A percentile compares a stretch with the other conserved stretches of the same genome.
These are phyloP conservation scores for Turnix velox DNA, from an alignment of 2,113 vertebrate genomes.

Conservation along the genomic window DNA sequence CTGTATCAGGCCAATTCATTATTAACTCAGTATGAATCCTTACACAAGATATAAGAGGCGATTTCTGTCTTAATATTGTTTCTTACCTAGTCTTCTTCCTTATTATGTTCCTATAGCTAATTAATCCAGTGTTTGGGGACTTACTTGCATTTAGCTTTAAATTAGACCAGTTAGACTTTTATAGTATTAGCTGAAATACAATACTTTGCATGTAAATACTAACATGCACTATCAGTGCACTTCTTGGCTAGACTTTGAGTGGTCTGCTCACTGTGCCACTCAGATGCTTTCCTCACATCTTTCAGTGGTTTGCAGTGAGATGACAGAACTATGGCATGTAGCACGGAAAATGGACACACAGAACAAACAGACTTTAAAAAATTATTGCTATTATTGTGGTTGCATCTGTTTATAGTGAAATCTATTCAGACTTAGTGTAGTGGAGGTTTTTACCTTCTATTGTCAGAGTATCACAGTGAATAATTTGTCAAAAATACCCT, in stretches of 20 bases:
- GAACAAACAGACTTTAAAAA: not conserved
- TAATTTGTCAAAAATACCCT: not conserved
- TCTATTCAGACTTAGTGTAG: not conserved
- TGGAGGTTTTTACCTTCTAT: not conserved
- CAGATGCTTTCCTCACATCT: not conserved
- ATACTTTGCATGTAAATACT: not conserved
- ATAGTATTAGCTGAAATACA: not conserved
- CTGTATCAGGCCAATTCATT: not conserved
- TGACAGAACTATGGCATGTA: not conserved
- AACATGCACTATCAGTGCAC: not conserved
- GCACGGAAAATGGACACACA: not conserved
- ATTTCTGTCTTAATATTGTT: not conserved
- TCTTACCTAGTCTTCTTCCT: not conserved
- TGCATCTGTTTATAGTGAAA: not conserved
- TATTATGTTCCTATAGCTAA: not conserved
- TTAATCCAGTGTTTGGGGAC: not conserved
- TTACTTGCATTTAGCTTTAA: not conserved
- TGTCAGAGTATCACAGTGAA: not conserved
- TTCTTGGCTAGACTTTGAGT: not conserved
- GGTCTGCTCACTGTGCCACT: not conserved
- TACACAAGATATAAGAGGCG: not conserved
- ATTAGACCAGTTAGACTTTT: not conserved
- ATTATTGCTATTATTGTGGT: not conserved
- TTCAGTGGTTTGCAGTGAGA: not conserved
- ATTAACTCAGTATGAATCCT: not conserved